Percentiles rank a stretch among this genome's conserved stretches.
phyloP scores from a whole-genome alignment of 2,113 vertebrate species.

The Clinocottus analis region DNA sequence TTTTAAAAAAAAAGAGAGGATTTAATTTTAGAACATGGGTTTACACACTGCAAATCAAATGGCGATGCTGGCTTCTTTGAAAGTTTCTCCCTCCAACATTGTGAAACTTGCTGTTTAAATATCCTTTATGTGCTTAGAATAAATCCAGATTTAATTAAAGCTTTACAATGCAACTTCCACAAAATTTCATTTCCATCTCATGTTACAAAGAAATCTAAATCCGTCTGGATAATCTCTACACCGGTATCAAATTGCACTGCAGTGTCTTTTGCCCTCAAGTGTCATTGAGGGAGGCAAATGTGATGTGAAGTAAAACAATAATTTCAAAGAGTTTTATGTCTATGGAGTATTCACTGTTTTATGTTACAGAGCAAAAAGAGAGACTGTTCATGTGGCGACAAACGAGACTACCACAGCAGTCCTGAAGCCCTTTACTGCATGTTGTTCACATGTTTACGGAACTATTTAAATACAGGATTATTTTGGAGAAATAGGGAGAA shows the following conservation, averaged over 20 bases:
- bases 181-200: conserved; percentile 77
- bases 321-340: conserved; percentile 5
- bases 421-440: background rate
- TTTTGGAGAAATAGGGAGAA: conserved; percentile 33
- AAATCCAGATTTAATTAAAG: conserved; percentile 77
- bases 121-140: conserved; percentile 62
- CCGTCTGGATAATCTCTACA: conserved; percentile 75
- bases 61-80: background rate
- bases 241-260: conserved; percentile 64
- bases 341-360: background rate
- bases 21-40: conserved; percentile 9
- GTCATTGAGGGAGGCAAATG: conserved; percentile 56
- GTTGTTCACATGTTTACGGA: background rate
- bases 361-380: background rate
- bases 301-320: conserved; percentile 29
- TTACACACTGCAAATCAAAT: conserved; percentile 17
- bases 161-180: conserved; percentile 65
- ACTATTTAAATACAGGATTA: conserved; percentile 24
- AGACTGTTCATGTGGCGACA: background rate
- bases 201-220: conserved; percentile 81
- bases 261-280: conserved; percentile 69
- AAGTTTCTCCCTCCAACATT: conserved; percentile 26
- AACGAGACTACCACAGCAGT: background rate
- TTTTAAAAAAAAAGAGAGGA: background rate
- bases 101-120: conserved; percentile 55